phyloP scores from a whole-genome alignment of 2,113 vertebrate species.

The Clarias gariepinus region DNA sequence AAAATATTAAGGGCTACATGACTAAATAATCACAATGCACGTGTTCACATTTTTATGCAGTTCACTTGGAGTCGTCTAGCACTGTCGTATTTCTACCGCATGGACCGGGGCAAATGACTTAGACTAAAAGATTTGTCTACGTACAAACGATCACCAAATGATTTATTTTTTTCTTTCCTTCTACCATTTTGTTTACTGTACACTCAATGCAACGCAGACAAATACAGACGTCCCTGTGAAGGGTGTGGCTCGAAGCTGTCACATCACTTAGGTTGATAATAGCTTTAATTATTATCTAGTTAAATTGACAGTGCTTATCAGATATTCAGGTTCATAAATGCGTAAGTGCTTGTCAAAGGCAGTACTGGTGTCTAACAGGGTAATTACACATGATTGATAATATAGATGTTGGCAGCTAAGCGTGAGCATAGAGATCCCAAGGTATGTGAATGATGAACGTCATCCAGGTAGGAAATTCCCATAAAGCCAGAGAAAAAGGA shows the following conservation, averaged over 20 bases:
- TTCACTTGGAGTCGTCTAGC: background rate
- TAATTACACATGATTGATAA: constrained; percentile 24
- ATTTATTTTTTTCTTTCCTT: background rate
- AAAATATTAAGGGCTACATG: background rate
- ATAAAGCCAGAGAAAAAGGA: background rate
- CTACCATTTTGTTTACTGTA: background rate
- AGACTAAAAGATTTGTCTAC: background rate
- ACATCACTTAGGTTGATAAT: background rate
- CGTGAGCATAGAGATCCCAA: background rate
- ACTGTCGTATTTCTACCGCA: background rate
- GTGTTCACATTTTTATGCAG: too few species aligned
- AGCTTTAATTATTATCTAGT: background rate
- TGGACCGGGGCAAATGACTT: constrained; percentile 10
- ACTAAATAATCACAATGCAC: background rate
- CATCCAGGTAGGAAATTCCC: background rate
- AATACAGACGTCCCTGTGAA: background rate
- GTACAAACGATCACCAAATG: background rate
- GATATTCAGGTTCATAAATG: background rate
- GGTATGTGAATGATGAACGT: background rate
- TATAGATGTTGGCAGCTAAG: background rate
- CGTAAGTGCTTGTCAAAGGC: background rate
- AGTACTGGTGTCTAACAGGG: constrained; percentile 3
- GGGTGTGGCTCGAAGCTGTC: constrained; percentile 34
- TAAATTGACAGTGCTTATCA: constrained; percentile 41
- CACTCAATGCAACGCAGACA: background rate